These are phyloP conservation scores for Caenorhabditis parvicauda DNA, from an alignment of 2,888 invertebrate species.

Conservation along the genomic window DNA sequence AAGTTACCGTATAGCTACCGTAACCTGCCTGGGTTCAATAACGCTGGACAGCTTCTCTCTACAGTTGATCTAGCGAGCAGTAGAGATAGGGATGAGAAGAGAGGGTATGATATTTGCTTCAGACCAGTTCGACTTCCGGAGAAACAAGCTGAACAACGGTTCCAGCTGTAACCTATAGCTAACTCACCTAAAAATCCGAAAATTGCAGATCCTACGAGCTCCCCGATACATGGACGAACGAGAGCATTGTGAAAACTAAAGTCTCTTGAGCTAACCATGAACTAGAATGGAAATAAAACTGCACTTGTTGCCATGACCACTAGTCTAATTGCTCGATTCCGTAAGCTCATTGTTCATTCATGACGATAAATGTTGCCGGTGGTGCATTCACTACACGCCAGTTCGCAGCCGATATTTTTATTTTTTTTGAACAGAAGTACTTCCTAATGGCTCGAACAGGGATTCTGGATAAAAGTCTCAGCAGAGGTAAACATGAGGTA, in stretches of 20 bases:
- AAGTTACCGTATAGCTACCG: not conserved
- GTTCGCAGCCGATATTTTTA: not conserved
- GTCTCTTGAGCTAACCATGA: slow-evolving; percentile 2
- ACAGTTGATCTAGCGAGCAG: slow-evolving; percentile 16
- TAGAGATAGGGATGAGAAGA: slow-evolving; percentile 11
- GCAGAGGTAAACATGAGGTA: slow-evolving; percentile 60
- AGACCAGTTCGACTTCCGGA: too few species aligned
- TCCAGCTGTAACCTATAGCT: not conserved
- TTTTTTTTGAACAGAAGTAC: not conserved
- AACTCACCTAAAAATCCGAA: slow-evolving; percentile 19
- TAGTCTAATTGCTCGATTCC: too few species aligned
- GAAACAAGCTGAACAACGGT: slow-evolving; percentile 20
- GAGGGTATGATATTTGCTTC: slow-evolving; percentile 12
- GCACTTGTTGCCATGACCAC: too few species aligned
- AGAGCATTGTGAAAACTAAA: slow-evolving; percentile 11
- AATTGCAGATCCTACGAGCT: slow-evolving; percentile 12
- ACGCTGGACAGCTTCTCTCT: slow-evolving; percentile 5
- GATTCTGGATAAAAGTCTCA: slow-evolving; percentile 59
- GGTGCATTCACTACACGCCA: too few species aligned
- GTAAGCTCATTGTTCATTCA: too few species aligned
- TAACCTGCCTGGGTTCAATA: slow-evolving; percentile 20
- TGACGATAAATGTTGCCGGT: too few species aligned
- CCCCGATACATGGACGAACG: slow-evolving; percentile 21
- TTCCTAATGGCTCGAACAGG: slow-evolving; percentile 19
- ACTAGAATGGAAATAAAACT: too few species aligned